Percentiles rank a stretch among this genome's conserved stretches.
phyloP scores from a whole-genome alignment of 2,113 vertebrate species.

The Ptyas mucosa region DNA sequence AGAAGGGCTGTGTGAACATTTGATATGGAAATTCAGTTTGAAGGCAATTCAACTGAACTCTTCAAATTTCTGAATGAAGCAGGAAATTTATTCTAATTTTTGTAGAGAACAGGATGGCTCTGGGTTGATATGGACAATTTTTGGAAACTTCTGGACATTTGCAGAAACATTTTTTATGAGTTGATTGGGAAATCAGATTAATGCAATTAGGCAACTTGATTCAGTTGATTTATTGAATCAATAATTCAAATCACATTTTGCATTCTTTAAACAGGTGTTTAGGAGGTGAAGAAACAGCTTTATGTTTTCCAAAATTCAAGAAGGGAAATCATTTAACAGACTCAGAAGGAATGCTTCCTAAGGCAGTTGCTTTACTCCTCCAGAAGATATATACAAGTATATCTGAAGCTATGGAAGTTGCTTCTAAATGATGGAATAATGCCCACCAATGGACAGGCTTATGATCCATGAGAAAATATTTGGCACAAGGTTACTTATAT shows the following conservation, averaged over 20 bases:
- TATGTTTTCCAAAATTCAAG: background rate
- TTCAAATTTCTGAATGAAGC: background rate
- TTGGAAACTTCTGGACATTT: background rate
- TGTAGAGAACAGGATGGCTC: background rate
- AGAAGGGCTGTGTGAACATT: background rate
- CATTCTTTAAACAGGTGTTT: background rate
- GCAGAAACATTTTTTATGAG: background rate
- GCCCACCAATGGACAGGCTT: background rate
- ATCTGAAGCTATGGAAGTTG: background rate
- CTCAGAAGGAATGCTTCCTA: background rate
- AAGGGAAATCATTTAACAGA: background rate
- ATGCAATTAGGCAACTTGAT: background rate
- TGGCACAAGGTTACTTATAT: background rate
- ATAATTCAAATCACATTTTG: background rate
- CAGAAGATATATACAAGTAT: background rate
- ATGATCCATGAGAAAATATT: background rate
- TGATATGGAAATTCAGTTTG: background rate
- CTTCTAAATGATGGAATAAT: background rate
- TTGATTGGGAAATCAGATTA: background rate
- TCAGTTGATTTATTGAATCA: background rate
- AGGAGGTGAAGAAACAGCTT: background rate
- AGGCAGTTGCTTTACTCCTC: background rate
- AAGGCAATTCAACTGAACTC: background rate
- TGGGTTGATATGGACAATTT: background rate
- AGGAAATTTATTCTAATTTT: background rate